phyloP scores from a whole-genome alignment of 2,888 invertebrate genomes.

The Ectemnius lituratus region DNA sequence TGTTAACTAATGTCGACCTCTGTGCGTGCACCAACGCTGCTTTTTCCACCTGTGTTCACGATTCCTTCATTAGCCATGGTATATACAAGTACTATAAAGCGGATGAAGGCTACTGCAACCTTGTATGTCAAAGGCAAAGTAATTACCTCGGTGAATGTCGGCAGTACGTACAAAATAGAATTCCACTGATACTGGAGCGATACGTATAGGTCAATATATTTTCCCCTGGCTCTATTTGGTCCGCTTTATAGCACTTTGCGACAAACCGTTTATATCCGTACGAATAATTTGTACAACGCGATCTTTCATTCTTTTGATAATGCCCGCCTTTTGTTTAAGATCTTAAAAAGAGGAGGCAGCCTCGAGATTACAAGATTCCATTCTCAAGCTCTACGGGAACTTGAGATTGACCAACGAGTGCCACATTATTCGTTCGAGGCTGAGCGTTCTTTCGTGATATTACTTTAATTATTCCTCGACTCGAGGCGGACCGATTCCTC shows the following conservation, averaged over 20 bases:
- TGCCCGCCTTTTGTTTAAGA: slow-evolving; percentile 2
- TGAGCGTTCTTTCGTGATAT: slow-evolving; percentile 45
- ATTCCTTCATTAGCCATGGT: slow-evolving; percentile 32
- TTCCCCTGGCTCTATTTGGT: slow-evolving; percentile 15
- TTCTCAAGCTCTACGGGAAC: slow-evolving; percentile 29
- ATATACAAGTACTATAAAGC: slow-evolving; percentile 20
- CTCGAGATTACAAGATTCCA: slow-evolving; percentile 19
- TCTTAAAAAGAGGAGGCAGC: background rate
- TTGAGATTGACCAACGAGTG: slow-evolving; percentile 36
- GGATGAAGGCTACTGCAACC: slow-evolving; percentile 12
- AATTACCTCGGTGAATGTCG: background rate
- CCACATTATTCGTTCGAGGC: slow-evolving; percentile 48
- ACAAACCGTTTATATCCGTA: background rate
- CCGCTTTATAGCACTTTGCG: slow-evolving; percentile 43
- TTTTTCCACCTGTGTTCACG: slow-evolving; percentile 46
- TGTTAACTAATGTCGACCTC: slow-evolving; percentile 23
- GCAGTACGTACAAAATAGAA: slow-evolving; percentile 33
- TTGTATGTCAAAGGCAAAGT: background rate
- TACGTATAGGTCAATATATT: no score
- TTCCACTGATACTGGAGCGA: background rate
- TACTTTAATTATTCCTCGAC: slow-evolving; percentile 26
- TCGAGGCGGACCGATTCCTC: background rate
- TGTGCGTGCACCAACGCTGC: slow-evolving; percentile 67
- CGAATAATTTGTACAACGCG: slow-evolving; percentile 2
- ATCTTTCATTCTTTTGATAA: slow-evolving; percentile 3